Evolutionary conservation across 1,140 invertebrate genomes (phyloP), one percentile per base, ranked within the genome.

Genomic region (Cyclargus thomasi): DNA sequence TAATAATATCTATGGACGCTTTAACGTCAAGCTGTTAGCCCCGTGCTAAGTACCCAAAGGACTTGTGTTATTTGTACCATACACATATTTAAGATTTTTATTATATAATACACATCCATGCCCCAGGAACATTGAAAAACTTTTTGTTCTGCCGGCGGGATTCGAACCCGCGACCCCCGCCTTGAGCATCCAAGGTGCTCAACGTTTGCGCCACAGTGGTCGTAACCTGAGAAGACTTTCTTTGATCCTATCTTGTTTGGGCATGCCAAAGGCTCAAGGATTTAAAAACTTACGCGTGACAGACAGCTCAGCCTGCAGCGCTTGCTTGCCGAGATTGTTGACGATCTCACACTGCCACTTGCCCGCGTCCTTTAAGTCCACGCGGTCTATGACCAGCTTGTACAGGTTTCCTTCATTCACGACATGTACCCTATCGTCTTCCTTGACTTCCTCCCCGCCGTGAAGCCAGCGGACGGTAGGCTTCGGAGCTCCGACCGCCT

Each of bases 401-500:
- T 95, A 97, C 18, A 92, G 91, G 68, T 96, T 94, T 5, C 95
- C 95, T 17, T 94, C 92, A 22, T 95, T 93, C 6, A 91, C 89
- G 8, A 95, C 92, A 62, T 93, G 93, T 5, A 94, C 90, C 67
- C 93, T 92, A 20, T 93, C 92, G 21, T 93, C 90, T 0, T 91
- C 74, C 57, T 92, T 93, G 1, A 96, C 83, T 21, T 92, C 92
- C 71, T 94, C 89, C 4, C 93, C 95, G 77, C 97, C 92, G 67
- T 95, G 93, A 16, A 92, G 94, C 95, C 97, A 97, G 76, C 93
- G 94, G 3, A 93, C 95, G 55, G 94, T 93, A 0, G 96, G 95
- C 69, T 94, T 93, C 22, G 96, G 96, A 70, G 93, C 90, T 20
- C 95, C 96, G 29, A 89, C 92, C 6, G 94, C 95, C 71, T 93